Evolutionary conservation across 1,140 invertebrate species (phyloP).

Genomic region (Drosophila lini): DNA sequence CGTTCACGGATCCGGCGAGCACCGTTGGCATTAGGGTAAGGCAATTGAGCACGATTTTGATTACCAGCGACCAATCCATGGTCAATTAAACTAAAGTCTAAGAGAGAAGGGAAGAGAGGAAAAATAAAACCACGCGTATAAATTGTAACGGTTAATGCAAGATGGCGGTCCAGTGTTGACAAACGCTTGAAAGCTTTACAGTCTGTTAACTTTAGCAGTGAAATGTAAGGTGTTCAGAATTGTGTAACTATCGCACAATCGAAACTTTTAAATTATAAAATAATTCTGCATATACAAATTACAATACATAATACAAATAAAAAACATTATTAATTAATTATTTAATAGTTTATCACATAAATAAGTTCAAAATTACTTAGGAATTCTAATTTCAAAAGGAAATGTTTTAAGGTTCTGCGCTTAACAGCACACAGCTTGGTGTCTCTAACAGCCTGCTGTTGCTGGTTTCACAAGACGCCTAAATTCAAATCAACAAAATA

Average conservation of each 20-base stretch:
- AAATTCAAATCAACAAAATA: neutral
- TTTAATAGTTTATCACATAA: too few relatives aligned
- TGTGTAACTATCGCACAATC: neutral
- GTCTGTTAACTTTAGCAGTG: neutral
- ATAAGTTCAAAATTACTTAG: neutral
- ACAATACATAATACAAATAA: neutral
- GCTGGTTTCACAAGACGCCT: neutral
- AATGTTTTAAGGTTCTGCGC: neutral
- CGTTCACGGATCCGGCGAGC: constrained; percentile 1
- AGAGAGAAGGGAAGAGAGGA: neutral
- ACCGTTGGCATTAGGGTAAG: constrained; percentile 1
- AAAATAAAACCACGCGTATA: constrained; percentile 12
- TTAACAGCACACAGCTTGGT: neutral
- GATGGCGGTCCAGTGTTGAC: neutral
- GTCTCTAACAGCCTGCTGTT: neutral
- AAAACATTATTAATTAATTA: neutral
- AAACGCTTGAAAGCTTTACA: neutral
- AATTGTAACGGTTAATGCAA: constrained; percentile 4
- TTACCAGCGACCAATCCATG: constrained; percentile 50
- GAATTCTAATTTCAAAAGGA: neutral
- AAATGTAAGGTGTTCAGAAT: neutral
- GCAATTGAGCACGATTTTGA: constrained; percentile 54
- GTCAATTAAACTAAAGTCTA: neutral
- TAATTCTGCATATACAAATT: neutral
- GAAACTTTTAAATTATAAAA: neutral